Evolutionary conservation across 2,888 invertebrate species (phyloP).

Genomic region (Lithophane ornitopus): DNA sequence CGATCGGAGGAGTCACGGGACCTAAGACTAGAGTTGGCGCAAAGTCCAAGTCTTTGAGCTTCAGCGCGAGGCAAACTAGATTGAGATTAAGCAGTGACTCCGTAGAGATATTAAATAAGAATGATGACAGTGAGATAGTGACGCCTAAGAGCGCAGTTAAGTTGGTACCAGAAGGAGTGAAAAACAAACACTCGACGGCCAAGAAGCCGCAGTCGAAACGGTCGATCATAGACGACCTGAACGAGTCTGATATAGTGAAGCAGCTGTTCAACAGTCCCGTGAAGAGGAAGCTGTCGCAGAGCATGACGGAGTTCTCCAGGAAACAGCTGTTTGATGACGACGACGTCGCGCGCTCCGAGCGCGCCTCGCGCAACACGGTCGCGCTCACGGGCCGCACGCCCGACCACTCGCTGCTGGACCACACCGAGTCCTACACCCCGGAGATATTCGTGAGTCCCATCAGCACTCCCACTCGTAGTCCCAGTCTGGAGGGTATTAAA

Average conservation of each 20-base stretch:
- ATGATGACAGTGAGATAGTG: constrained; percentile 73
- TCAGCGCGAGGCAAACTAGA: constrained; percentile 63
- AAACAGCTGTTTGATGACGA: constrained; percentile 78
- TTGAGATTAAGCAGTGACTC: constrained; percentile 70
- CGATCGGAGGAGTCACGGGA: constrained; percentile 71
- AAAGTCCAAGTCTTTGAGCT: constrained; percentile 73
- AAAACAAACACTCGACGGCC: constrained; percentile 87
- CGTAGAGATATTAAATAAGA: constrained; percentile 65
- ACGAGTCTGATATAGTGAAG: constrained; percentile 85
- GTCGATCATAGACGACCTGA: constrained; percentile 84
- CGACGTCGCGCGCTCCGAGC: constrained; percentile 60
- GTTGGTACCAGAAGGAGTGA: constrained; percentile 81
- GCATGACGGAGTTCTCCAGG: constrained; percentile 85
- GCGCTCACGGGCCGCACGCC: constrained; percentile 69
- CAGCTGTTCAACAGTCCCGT: constrained; percentile 88
- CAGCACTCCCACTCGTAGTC: constrained; percentile 75
- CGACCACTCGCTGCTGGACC: constrained; percentile 71
- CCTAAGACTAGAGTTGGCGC: constrained; percentile 62
- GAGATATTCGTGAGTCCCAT: constrained; percentile 83
- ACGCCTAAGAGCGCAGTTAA: constrained; percentile 84
- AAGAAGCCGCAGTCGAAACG: constrained; percentile 88
- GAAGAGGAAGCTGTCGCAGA: constrained; percentile 87
- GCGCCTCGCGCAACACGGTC: constrained; percentile 72
- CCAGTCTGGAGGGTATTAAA: constrained; percentile 75
- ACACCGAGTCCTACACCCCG: constrained; percentile 74